These are phyloP conservation scores for Antheraea pernyi DNA, from an alignment of 1,140 invertebrate genomes.

Conservation along the genomic window DNA sequence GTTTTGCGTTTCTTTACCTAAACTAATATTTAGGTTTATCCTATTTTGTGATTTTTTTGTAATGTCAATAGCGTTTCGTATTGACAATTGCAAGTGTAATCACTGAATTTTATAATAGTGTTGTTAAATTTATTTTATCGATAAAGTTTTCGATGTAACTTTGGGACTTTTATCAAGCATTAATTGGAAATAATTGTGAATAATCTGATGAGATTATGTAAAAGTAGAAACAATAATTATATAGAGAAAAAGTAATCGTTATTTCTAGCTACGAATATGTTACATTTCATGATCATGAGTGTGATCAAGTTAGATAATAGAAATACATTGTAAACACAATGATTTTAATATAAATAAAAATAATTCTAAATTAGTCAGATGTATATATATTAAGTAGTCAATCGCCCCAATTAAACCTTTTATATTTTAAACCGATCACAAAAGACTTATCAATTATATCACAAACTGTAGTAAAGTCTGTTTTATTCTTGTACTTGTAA, in stretches of 20 bases:
- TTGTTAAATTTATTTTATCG: not conserved
- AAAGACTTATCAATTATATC: conserved; percentile 43
- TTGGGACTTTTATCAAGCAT: no score
- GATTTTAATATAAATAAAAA: no score
- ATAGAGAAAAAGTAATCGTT: no score
- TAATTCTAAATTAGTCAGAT: no score
- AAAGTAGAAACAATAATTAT: no score
- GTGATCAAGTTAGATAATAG: no score
- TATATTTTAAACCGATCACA: conserved; percentile 34
- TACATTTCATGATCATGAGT: no score
- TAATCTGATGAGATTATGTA: no score
- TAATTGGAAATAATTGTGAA: no score
- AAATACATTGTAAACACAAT: no score
- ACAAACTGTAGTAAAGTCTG: conserved; percentile 42
- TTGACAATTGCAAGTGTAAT: not conserved
- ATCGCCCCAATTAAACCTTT: conserved; percentile 19
- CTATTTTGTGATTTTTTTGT: conserved; percentile 2
- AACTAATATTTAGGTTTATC: not conserved
- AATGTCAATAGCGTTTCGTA: conserved; percentile 6
- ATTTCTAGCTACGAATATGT: no score
- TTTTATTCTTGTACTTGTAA: conserved; percentile 42
- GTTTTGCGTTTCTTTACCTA: not conserved
- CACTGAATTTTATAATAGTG: not conserved
- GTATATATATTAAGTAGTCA: not conserved
- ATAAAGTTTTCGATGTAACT: not conserved